phyloP scores from a whole-genome alignment of 2,888 invertebrate genomes.

The Lasioglossum zephyrum region DNA sequence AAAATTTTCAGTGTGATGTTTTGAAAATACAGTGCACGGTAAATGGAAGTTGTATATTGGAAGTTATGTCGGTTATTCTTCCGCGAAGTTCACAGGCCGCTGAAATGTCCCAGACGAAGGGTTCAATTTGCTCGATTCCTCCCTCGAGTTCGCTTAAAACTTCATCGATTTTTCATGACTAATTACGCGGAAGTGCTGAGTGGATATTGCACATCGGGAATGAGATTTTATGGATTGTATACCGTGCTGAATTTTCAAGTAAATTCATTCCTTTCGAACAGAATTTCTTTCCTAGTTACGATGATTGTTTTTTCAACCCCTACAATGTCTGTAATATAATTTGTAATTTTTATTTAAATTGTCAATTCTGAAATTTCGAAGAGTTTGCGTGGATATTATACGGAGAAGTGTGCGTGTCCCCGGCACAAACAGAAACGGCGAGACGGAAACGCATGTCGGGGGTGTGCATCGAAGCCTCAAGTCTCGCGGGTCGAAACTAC shows the following conservation, averaged over 20 bases:
- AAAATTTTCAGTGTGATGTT: not conserved
- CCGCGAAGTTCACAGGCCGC: not conserved
- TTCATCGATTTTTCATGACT: slow-evolving; percentile 26
- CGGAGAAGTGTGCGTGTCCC: not conserved
- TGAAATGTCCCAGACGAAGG: slow-evolving; percentile 14
- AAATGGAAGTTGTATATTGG: not conserved
- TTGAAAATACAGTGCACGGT: not conserved
- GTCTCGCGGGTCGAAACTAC: slow-evolving; percentile 61
- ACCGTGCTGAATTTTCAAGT: not conserved
- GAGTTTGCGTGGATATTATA: not conserved
- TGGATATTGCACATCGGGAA: not conserved
- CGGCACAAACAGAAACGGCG: slow-evolving; percentile 12
- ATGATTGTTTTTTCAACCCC: not conserved
- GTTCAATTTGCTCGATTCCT: slow-evolving; percentile 44
- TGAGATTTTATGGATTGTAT: not conserved
- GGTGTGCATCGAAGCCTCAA: slow-evolving; percentile 51
- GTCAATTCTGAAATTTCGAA: not conserved
- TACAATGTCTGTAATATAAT: not conserved
- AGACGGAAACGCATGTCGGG: slow-evolving; percentile 25
- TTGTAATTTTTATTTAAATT: not conserved
- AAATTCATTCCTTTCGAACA: not conserved
- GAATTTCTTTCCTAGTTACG: not conserved
- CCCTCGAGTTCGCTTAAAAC: slow-evolving; percentile 33
- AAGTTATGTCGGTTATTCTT: not conserved
- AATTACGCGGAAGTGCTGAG: slow-evolving; percentile 1